Conservation (phyloP, 1,140 invertebrate genomes). For the Pachyrhynchus sulphureomaculatus region DNA sequence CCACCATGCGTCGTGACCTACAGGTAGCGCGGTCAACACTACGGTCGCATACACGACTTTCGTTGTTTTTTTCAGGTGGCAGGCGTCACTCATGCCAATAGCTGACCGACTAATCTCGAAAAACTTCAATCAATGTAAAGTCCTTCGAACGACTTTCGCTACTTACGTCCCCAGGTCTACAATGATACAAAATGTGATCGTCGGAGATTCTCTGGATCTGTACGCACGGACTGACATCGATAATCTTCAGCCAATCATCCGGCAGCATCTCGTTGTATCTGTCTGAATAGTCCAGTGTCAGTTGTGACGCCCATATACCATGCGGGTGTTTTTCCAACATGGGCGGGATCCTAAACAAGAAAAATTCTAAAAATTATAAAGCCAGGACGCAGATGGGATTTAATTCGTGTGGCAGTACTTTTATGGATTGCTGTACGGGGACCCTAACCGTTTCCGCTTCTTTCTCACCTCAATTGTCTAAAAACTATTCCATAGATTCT, state of each 20-base stretch:
- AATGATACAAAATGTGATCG: conserved; percentile 39
- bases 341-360: conserved; percentile 19
- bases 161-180: conserved; percentile 46
- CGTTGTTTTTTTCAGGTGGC: too few species aligned
- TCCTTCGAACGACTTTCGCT: too few species aligned
- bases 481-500: too few species aligned
- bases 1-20: too few species aligned
- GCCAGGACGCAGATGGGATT: neutral
- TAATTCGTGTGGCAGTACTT: neutral
- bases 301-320: conserved; percentile 44
- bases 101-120: too few species aligned
- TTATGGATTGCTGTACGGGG: too few species aligned
- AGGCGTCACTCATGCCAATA: too few species aligned
- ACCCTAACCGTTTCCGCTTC: too few species aligned
- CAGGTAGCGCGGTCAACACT: too few species aligned
- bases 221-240: conserved; percentile 39
- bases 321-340: conserved; percentile 36
- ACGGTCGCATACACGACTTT: too few species aligned
- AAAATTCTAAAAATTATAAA: neutral
- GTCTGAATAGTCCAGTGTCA: conserved; percentile 45
- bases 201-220: conserved; percentile 34
- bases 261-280: conserved; percentile 44
- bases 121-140: too few species aligned
- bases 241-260: conserved; percentile 44
- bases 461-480: too few species aligned